Evolutionary conservation across 2,888 invertebrate species (phyloP), one percentile per base, ranked within the genome.

Genomic region (Oasisia sp.): DNA sequence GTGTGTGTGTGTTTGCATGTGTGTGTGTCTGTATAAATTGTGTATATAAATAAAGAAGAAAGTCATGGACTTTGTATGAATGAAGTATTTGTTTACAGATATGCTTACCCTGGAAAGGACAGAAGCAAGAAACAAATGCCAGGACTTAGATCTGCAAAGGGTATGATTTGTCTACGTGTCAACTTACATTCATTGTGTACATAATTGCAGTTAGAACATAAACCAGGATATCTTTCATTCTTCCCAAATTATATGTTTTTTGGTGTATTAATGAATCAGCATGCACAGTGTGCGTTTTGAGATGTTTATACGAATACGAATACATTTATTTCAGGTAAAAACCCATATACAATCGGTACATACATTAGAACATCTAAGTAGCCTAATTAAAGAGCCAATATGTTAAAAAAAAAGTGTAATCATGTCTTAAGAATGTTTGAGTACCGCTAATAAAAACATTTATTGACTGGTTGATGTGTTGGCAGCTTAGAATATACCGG

Each of bases 31-130:
- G 56, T 14, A n/a, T n/a, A n/a, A n/a, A n/a, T n/a, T n/a, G n/a
- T 74, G 27, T 5, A 27, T 74, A 74, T 38, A 74, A 74, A 74
- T 74, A 74, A 74, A 74, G 74, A 74, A 74, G 74, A 74, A 74
- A 74, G 74, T 27, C 74, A 27, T 27, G 27, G 74, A 74, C 58
- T 74, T 19, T 74, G 32, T 8, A 56, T 58, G 32, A 91, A 91
- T 32, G 8, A 58, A 56, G 32, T 92, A n/a, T 90, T 91, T 89
- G 38, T 32, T 89, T 93, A 32, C 92, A 95, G 95, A 95, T 94
- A 94, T 95, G 89, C 92, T 95, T 92, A 94, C 95, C n/a, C 93
- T 95, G 93, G 95, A 95, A 91, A 95, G 95, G 93, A 94, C 94
- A 91, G 95, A 95, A 91, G 74, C 74, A 74, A 74, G 74, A 74